phyloP scores from a whole-genome alignment of 1,140 invertebrate species.

The Formica exsecta region DNA sequence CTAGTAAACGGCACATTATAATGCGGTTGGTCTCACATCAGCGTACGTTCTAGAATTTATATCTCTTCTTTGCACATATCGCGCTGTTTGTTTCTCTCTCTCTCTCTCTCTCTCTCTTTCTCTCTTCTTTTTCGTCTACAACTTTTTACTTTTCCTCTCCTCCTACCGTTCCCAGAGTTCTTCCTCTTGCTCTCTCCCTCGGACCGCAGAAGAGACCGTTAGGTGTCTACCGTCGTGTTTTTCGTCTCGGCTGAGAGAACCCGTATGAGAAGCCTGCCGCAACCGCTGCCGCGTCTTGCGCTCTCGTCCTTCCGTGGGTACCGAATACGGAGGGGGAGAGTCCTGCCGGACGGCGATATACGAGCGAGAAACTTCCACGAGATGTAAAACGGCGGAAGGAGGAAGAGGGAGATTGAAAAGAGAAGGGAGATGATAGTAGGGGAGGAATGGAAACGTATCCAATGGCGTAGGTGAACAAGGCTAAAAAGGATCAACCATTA shows the following conservation, averaged over 20 bases:
- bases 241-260: constrained; percentile 62
- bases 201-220: constrained; percentile 75
- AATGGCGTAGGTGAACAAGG: constrained; percentile 52
- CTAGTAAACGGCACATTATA: constrained; percentile 30
- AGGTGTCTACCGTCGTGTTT: constrained; percentile 35
- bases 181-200: constrained; percentile 74
- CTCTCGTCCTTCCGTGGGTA: constrained; percentile 49
- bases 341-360: constrained; percentile 26
- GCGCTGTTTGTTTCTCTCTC: neutral
- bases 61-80: constrained; percentile 8
- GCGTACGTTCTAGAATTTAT: constrained; percentile 27
- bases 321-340: constrained; percentile 49
- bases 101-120: neutral
- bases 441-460: constrained; percentile 37
- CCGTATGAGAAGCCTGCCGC: constrained; percentile 1
- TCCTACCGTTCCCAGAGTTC: constrained; percentile 29
- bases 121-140: neutral
- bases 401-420: neutral
- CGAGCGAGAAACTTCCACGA: constrained; percentile 60
- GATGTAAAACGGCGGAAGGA: constrained; percentile 14
- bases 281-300: neutral
- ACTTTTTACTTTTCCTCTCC: constrained; percentile 57
- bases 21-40: constrained; percentile 46
- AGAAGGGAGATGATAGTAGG: neutral
- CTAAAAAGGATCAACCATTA: neutral